Evolutionary conservation across 2,113 vertebrate genomes (phyloP).

Genomic region (Myiopsitta monachus): DNA sequence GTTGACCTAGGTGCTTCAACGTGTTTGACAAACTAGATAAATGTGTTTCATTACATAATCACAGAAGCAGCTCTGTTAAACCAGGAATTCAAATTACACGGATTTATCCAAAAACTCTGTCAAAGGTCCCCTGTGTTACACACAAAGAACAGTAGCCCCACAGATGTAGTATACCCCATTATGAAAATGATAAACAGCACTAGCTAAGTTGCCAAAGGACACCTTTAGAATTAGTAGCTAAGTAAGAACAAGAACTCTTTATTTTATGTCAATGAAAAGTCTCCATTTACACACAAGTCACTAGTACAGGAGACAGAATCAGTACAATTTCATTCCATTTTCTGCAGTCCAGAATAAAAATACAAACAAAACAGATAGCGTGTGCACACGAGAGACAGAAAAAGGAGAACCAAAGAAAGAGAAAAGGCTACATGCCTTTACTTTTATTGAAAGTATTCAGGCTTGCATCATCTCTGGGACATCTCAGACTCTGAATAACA

Average conservation of each 20-base stretch:
- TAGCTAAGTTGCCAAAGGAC: neutral
- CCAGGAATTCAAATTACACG: neutral
- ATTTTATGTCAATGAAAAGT: neutral
- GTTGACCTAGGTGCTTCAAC: neutral
- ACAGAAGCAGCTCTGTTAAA: neutral
- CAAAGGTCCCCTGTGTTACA: neutral
- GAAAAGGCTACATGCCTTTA: neutral
- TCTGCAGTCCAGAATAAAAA: neutral
- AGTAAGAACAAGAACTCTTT: neutral
- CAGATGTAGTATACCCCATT: neutral
- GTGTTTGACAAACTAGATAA: neutral
- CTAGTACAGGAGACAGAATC: neutral
- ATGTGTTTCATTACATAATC: neutral
- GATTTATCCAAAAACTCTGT: neutral
- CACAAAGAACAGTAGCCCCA: neutral
- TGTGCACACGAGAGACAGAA: neutral
- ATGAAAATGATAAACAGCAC: neutral
- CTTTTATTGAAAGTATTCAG: conserved; percentile 38
- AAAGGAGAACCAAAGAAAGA: neutral
- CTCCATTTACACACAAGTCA: neutral
- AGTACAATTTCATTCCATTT: neutral
- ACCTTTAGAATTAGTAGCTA: neutral
- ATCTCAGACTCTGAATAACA: neutral
- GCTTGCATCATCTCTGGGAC: neutral
- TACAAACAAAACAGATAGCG: neutral